phyloP scores from a whole-genome alignment of 2,797 vertebrate genomes.

The Botia almorhae region DNA sequence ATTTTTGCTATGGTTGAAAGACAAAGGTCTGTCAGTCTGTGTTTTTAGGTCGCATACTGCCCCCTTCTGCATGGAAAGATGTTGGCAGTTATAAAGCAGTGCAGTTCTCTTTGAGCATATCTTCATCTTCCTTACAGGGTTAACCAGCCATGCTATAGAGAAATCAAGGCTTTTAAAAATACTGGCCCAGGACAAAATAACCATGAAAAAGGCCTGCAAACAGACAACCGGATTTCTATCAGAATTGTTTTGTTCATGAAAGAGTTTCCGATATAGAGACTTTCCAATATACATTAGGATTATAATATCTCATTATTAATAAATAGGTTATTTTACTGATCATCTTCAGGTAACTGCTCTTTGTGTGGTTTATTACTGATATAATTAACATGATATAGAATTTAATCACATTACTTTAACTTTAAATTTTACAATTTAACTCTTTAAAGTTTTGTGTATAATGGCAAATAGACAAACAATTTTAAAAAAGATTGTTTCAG shows the following conservation, averaged over 20 bases:
- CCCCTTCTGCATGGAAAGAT: slow-evolving; percentile 73
- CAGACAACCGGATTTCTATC: too few relatives aligned
- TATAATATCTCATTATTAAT: neutral
- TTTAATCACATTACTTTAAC: neutral
- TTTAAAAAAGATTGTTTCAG: neutral
- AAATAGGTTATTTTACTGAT: neutral
- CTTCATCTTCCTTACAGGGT: slow-evolving; percentile 59
- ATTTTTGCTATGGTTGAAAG: slow-evolving; percentile 55
- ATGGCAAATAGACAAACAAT: too few relatives aligned
- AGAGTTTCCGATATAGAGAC: neutral
- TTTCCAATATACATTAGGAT: neutral
- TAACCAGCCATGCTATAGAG: slow-evolving; percentile 58
- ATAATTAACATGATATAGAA: neutral
- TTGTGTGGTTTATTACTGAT: neutral
- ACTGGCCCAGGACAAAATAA: neutral
- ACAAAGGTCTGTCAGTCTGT: slow-evolving; percentile 44
- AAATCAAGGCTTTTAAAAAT: slow-evolving; percentile 51
- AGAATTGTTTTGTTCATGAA: neutral
- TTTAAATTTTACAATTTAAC: too few relatives aligned
- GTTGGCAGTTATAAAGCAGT: slow-evolving; percentile 58
- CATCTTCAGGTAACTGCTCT: neutral
- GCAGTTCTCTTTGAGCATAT: slow-evolving; percentile 39
- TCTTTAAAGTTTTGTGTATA: too few relatives aligned
- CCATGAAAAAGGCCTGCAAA: neutral
- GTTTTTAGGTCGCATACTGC: slow-evolving; percentile 81